Conservation (phyloP, 2,113 vertebrate genomes). For the Rousettus leschenaultii region DNA sequence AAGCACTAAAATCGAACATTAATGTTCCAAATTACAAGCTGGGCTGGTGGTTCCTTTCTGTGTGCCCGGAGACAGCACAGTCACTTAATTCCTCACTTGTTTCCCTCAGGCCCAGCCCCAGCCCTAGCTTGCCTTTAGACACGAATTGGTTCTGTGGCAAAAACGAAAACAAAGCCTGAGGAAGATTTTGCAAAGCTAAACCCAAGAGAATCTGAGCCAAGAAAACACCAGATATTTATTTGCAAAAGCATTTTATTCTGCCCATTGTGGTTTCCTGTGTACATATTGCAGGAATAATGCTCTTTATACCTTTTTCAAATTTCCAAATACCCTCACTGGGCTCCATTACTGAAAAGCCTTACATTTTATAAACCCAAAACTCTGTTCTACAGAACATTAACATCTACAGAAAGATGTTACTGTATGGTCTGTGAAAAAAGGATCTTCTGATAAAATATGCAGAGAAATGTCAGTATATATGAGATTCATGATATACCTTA, state of each 20-base stretch:
- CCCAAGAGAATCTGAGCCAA: conserved; percentile 25
- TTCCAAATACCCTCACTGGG: not conserved
- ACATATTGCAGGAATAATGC: not conserved
- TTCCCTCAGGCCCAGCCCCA: not conserved
- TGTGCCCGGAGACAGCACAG: not conserved
- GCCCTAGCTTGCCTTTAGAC: not conserved
- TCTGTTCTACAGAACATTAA: not conserved
- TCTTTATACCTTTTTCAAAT: not conserved
- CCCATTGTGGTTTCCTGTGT: not conserved
- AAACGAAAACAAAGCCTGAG: conserved; percentile 40
- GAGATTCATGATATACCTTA: not conserved
- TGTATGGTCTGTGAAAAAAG: not conserved
- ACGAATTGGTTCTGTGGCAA: conserved; percentile 5
- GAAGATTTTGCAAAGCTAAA: conserved; percentile 47
- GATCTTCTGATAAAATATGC: not conserved
- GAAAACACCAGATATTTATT: conserved; percentile 43
- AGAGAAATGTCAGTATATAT: not conserved
- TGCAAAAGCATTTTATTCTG: conserved; percentile 30
- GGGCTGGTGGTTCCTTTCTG: not conserved
- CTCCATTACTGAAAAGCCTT: not conserved
- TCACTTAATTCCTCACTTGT: not conserved
- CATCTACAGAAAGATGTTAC: not conserved
- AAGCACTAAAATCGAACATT: not conserved
- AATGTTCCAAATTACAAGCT: not conserved
- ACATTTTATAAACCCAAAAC: not conserved